Base-by-base conservation (phyloP, 2,888 invertebrate genomes). In the Cyclophora albipunctata region DNA sequence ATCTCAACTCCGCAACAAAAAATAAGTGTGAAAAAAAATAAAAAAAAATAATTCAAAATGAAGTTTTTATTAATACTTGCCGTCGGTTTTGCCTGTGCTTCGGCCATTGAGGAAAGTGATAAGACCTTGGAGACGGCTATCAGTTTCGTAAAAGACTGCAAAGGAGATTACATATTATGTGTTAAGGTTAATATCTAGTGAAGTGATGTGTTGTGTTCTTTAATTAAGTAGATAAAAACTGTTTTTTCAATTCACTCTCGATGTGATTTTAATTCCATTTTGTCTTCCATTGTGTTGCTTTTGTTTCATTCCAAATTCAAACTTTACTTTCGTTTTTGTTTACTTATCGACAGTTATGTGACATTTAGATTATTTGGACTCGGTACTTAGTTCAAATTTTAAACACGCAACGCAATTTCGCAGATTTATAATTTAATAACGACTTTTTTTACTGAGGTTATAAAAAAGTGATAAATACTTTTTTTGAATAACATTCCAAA, bases 61-160 rank as follows among this genome's bases (percentile, higher is more conserved):
- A 88, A 84, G 64, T 58, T 81, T 51, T 55, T 73, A 40, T 20
- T 82, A 42, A 64, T 76, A 46, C 34, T 83, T 45, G 81, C 88
- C 51, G 67, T 82, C 55, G 79, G 85, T 34, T 82, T 83, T 62
- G 84, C 84, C 42, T 73, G 84, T 47, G 84, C 75, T 45, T 71
- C 75, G 3, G 84, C 85, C 1, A 20, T 20, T 37, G 84, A 90
- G 44, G 82, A 83, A 49, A 78, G 84, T 65, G 90, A 91, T 57
- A 91, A 90, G 42, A 84, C 86, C 44, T 76, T 93, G 71, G 91
- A 91, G 61, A 91, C 91, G 43, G 93, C 93, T 5, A 84, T 93
- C 53, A 90, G 90, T 71, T 92, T 94, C 76, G 86, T 94, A 57
- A 91, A 93, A 84, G 92, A 92, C 69, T 94, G 94, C 79, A 88